Evolutionary conservation across 53 echinoderm and acorn worm genomes (phyloP).

Genomic region (Echinometra lucunter): DNA sequence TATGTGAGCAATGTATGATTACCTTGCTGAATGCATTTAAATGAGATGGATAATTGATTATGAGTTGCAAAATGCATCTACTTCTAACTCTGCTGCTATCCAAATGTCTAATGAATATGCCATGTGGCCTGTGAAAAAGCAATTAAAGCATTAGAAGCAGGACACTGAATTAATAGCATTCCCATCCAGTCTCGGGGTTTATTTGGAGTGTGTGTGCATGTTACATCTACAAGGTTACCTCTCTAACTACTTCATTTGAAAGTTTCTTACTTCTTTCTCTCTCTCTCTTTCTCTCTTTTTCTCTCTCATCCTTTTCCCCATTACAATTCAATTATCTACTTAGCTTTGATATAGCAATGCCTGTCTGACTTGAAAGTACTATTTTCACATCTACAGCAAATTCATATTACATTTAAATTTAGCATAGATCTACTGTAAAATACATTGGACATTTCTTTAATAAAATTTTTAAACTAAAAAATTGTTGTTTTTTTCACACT

Average conservation of each 20-base stretch:
- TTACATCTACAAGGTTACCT: background rate
- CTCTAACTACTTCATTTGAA: background rate
- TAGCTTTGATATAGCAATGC: background rate
- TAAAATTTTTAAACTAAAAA: background rate
- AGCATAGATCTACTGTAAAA: background rate
- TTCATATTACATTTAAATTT: background rate
- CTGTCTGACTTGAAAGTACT: background rate
- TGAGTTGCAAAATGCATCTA: constrained; percentile 33
- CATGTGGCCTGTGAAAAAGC: constrained; percentile 4
- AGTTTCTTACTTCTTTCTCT: background rate
- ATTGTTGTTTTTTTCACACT: background rate
- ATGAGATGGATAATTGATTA: background rate
- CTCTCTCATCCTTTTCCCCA: background rate
- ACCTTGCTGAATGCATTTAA: background rate
- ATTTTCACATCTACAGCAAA: background rate
- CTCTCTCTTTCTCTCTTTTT: background rate
- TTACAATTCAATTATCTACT: background rate
- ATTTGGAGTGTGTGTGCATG: background rate
- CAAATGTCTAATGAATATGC: background rate
- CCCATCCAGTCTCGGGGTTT: background rate
- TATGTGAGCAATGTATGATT: background rate
- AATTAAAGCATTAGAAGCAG: background rate
- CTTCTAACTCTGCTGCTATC: background rate
- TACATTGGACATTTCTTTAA: background rate
- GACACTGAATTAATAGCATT: background rate